Evolutionary conservation across 2,113 vertebrate genomes (phyloP).

Genomic region (Alaudala cheleensis): DNA sequence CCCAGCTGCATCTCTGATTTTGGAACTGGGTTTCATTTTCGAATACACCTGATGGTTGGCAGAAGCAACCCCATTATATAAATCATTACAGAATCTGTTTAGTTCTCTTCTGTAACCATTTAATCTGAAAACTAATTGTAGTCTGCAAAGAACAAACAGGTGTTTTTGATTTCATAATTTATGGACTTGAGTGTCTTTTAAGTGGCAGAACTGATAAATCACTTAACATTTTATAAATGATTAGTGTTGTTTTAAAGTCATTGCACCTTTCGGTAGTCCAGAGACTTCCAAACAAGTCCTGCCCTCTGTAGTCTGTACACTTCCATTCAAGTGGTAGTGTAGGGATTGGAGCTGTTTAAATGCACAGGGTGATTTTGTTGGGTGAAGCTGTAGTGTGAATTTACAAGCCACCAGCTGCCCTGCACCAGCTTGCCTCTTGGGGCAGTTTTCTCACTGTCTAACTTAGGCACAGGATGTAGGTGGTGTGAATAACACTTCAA

Average conservation of each 20-base stretch:
- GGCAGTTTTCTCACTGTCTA: slow-evolving; percentile 53
- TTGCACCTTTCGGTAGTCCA: neutral
- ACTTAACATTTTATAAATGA: neutral
- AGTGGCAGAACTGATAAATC: neutral
- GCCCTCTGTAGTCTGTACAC: neutral
- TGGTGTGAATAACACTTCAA: slow-evolving; percentile 49
- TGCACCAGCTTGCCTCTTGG: slow-evolving; percentile 48
- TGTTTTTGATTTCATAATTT: neutral
- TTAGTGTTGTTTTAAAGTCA: neutral
- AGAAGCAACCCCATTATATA: neutral
- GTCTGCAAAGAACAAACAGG: neutral
- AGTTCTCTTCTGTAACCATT: neutral
- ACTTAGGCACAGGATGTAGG: slow-evolving; percentile 57
- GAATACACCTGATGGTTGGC: neutral
- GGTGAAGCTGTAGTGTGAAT: neutral
- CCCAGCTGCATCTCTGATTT: neutral
- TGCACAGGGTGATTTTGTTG: neutral
- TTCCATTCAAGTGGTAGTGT: neutral
- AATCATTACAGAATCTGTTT: neutral
- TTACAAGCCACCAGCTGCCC: slow-evolving; percentile 45
- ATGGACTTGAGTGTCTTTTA: neutral
- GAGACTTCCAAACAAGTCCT: neutral
- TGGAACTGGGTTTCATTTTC: neutral
- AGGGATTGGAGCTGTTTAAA: neutral
- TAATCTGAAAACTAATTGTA: neutral